phyloP scores from a whole-genome alignment of 1,140 invertebrate species.

The Antheraea pernyi region DNA sequence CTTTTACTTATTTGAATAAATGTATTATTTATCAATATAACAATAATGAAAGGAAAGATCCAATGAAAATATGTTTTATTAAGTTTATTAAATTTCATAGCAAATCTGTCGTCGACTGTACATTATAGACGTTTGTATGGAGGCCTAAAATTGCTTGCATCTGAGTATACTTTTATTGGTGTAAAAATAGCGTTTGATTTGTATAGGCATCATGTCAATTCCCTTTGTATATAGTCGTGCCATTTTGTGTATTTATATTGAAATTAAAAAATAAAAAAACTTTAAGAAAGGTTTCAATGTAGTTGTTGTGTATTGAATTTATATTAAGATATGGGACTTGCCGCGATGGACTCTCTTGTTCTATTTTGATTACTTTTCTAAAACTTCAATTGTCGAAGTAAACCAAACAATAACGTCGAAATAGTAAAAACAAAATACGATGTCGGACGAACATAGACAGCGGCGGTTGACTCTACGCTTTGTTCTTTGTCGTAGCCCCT shows the following conservation, averaged over 20 bases:
- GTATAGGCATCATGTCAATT: constrained; percentile 67
- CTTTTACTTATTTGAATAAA: too few relatives aligned
- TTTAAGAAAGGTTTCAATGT: constrained; percentile 40
- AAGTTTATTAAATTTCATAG: neutral
- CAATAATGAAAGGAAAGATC: too few relatives aligned
- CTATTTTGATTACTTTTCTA: constrained; percentile 12
- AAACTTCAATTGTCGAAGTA: neutral
- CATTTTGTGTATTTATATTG: constrained; percentile 52
- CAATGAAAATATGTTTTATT: too few relatives aligned
- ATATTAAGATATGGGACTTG: constrained; percentile 37
- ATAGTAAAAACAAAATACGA: neutral
- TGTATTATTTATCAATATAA: too few relatives aligned
- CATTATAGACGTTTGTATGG: constrained; percentile 23
- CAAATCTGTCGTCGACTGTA: constrained; percentile 16
- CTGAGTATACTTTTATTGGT: neutral
- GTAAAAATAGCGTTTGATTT: constrained; percentile 23
- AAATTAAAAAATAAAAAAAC: constrained; percentile 3
- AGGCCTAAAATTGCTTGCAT: constrained; percentile 33
- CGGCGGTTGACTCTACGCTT: too few relatives aligned
- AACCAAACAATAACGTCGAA: neutral
- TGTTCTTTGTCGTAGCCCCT: too few relatives aligned
- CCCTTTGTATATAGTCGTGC: constrained; percentile 73
- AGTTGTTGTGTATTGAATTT: constrained; percentile 53
- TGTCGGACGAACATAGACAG: too few relatives aligned
- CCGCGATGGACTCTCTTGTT: constrained; percentile 14